Percentiles rank a stretch among this genome's conserved stretches.
phyloP scores from a whole-genome alignment of 2,113 vertebrate species.

The Cygnus atratus region DNA sequence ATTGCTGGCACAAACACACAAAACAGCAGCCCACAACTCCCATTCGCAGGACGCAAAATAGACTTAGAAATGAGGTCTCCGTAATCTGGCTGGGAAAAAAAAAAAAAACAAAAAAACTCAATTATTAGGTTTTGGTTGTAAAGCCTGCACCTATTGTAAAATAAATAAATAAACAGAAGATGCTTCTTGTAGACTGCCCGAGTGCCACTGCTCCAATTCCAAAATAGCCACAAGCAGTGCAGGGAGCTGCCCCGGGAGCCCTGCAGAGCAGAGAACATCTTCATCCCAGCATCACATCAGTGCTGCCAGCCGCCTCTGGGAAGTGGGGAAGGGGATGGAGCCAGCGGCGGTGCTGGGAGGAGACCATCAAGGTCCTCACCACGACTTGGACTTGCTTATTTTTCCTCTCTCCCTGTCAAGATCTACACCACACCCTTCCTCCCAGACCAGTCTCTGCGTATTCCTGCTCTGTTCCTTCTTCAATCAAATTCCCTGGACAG shows the following conservation, averaged over 20 bases:
- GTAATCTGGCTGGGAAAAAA: accelerated
- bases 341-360: too few species aligned
- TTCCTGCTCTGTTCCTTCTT: not conserved
- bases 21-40: not conserved
- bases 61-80: not conserved
- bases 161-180: too few species aligned
- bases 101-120: not conserved
- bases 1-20: not conserved
- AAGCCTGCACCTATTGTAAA: accelerated
- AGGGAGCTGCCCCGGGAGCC: too few species aligned
- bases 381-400: not conserved
- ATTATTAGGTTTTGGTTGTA: not conserved
- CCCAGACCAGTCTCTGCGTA: not conserved
- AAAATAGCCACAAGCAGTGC: too few species aligned
- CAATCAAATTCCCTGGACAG: not conserved
- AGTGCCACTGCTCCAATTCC: too few species aligned
- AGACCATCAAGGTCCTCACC: not conserved
- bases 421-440: not conserved
- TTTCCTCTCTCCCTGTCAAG: not conserved
- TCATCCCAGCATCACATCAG: too few species aligned
- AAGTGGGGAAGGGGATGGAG: too few species aligned
- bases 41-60: not conserved
- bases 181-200: too few species aligned
- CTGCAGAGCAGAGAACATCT: too few species aligned
- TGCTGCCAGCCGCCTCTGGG: too few species aligned